These are phyloP conservation scores for Chunga burmeisteri DNA, from an alignment of 2,113 vertebrate species.

Conservation along the genomic window DNA sequence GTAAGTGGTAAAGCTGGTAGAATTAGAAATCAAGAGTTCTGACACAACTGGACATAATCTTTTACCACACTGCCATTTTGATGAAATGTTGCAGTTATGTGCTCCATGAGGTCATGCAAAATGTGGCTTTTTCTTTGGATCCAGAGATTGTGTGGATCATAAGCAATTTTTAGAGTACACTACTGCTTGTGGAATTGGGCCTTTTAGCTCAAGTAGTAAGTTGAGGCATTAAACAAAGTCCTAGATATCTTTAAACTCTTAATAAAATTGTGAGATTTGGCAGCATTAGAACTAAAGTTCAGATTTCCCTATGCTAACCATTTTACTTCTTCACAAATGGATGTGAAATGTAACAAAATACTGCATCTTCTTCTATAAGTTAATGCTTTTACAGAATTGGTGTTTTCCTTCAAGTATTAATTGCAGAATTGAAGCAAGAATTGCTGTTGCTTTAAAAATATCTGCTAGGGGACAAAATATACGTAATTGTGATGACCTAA, in stretches of 20 bases:
- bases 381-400: not conserved
- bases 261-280: not conserved
- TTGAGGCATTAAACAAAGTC: not conserved
- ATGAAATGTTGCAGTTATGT: not conserved
- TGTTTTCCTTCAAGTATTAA: not conserved
- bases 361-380: not conserved
- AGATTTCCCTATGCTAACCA: not conserved
- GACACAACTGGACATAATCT: not conserved
- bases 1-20: not conserved
- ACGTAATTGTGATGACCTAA: not conserved
- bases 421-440: not conserved
- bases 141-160: not conserved
- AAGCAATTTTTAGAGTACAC: not conserved
- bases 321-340: not conserved
- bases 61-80: not conserved
- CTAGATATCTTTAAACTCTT: not conserved
- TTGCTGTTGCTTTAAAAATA: not conserved
- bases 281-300: not conserved
- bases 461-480: not conserved
- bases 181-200: not conserved
- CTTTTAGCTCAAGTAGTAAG: not conserved
- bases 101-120: not conserved
- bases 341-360: not conserved
- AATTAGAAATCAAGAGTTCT: not conserved
- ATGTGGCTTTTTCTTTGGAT: not conserved